These are phyloP conservation scores for Parnassius smintheus DNA, from an alignment of 2,888 invertebrate species.

Conservation along the genomic window DNA sequence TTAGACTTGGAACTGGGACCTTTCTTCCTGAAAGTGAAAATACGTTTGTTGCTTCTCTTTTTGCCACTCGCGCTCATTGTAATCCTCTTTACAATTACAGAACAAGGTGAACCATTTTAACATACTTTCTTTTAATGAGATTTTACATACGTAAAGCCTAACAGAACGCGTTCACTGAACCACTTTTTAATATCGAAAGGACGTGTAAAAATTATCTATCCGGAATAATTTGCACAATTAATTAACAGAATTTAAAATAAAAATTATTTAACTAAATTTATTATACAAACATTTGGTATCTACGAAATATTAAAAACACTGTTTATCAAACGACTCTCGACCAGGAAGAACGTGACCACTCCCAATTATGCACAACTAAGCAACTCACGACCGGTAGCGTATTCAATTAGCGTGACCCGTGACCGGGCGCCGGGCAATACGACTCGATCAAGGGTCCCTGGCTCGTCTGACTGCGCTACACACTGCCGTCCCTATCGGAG, in stretches of 20 bases:
- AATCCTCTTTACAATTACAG: constrained; percentile 1
- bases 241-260: too few species aligned
- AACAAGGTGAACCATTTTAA: neutral
- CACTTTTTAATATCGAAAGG: too few species aligned
- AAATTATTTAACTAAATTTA: too few species aligned
- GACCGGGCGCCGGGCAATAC: constrained; percentile 45
- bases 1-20: constrained; percentile 1
- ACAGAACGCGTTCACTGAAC: neutral
- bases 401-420: constrained; percentile 20
- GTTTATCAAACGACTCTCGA: constrained; percentile 2
- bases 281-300: too few species aligned
- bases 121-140: constrained; percentile 7
- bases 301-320: neutral
- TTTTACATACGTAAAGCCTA: neutral
- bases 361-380: constrained; percentile 6
- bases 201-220: too few species aligned
- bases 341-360: neutral
- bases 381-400: constrained; percentile 4
- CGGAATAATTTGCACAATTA: too few species aligned
- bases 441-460: constrained; percentile 53
- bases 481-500: constrained; percentile 40
- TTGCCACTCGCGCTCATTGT: constrained; percentile 11
- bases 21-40: constrained; percentile 17
- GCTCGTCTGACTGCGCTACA: constrained; percentile 54
- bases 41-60: constrained; percentile 10